Base-by-base conservation (phyloP, 2,888 invertebrate genomes). In the Phytoseiulus persimilis region DNA sequence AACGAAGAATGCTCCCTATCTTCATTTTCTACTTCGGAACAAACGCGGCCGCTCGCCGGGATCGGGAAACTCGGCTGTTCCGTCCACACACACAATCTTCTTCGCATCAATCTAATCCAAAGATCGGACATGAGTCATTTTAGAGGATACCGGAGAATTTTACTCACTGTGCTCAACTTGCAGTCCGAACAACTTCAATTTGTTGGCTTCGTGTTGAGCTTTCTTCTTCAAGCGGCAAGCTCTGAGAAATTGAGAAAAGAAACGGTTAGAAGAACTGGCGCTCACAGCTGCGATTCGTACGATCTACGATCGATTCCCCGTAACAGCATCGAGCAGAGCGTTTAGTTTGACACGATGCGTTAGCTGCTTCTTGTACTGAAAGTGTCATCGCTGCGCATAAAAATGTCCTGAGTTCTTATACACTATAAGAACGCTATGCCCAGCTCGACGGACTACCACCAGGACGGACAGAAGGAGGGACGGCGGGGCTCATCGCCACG, bases 141-240 rank as follows among this genome's bases (percentile, higher is more conserved):
- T 11, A 6, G 18, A 14, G 65, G 18, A 65, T 14, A 65, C 1
- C 65, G 28, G 2, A 28, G 11, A 28, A 89, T 14, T 90, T 84
- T 84, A 95, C 96, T 95, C 94, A 97, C 98, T 96, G 93, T 98
- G 98, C 93, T 99, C 98, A 92, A 95, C 95, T 93, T 98, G 97
- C 91, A 99, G 94, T 83, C 98, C 98, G 92, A 95, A 96, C 1
- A 98, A 94, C 94, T 98, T 98, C 90, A 99, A 95, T 93, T 99
- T 99, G 93, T 98, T 98, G 0, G 99, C 98, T 93, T 99, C 99
- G 93, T 99, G 98, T 92, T 98, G 98, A 5, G 99, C 99, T 93
- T 98, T 99, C 93, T 99, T 99, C 94, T 99, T 99, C 92, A 99
- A 94, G 83, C 98, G 95, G 93, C 98, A 99, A 65, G 98, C 98